These are phyloP conservation scores for Sphinx pinastri DNA, from an alignment of 2,888 invertebrate genomes.

Conservation along the genomic window DNA sequence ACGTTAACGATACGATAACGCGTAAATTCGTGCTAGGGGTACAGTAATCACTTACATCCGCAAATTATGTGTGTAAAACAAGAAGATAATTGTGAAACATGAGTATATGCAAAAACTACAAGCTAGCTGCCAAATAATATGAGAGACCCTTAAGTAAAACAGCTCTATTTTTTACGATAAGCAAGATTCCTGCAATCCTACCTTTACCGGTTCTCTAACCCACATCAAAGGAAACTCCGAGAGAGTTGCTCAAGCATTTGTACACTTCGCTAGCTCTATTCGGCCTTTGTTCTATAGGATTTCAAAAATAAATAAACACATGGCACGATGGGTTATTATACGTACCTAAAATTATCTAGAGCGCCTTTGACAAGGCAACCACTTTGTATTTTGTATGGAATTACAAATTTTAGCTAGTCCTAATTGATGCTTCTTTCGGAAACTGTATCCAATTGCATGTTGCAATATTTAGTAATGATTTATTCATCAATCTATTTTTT, in stretches of 20 bases:
- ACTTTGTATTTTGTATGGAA: background rate
- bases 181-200: slow-evolving; percentile 1
- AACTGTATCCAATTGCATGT: too few relatives aligned
- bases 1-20: too few relatives aligned
- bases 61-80: too few relatives aligned
- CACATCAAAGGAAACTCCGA: slow-evolving; percentile 39
- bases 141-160: too few relatives aligned
- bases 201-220: slow-evolving; percentile 25
- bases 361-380: background rate
- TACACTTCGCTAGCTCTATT: slow-evolving; percentile 32
- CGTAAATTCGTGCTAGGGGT: too few relatives aligned
- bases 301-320: background rate
- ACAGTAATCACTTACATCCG: too few relatives aligned
- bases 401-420: background rate
- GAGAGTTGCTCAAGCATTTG: slow-evolving; percentile 40
- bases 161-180: background rate
- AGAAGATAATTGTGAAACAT: too few relatives aligned
- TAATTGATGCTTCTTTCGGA: too few relatives aligned
- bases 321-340: background rate
- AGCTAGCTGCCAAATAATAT: too few relatives aligned
- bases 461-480: too few relatives aligned
- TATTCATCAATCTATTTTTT: too few relatives aligned
- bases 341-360: background rate
- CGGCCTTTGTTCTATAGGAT: slow-evolving; percentile 17
- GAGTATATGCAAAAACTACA: too few relatives aligned